Base-by-base conservation (phyloP, 2,888 invertebrate genomes). In the Agapetus fuscipes region DNA sequence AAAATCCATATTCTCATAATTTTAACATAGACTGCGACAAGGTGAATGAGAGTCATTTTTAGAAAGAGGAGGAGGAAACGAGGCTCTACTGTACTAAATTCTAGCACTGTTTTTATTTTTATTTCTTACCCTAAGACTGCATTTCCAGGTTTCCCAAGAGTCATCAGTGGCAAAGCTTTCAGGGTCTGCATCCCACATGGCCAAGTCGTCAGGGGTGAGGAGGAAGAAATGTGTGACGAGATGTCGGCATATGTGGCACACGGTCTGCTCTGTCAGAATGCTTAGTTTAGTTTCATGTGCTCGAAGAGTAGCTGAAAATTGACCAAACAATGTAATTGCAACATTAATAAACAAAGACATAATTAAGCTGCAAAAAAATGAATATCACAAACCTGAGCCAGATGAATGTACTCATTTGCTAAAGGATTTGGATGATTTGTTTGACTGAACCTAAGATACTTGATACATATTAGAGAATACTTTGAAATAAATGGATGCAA, bases 131-230 rank as follows among this genome's bases (percentile, higher is more conserved):
- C 87, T 76, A 45, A 93, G 68, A 54, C 83, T 88, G 57, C 90
- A 95, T 57, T 90, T 93, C 87, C 90, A 93, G n/a, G 85, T 83
- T 58, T 94, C 93, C 1, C 90, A 90, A 9, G 81, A 78, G 59
- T 91, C 90, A 53, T 89, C 89, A 28, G 81, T 80, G 55, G 87
- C 85, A 60, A 88, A 94, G 49, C 80, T 81, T 64, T 95, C 95
- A 0, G 94, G 91, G 61, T 93, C 89, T 1, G 80, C 76, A 54
- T 88, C 85, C 95, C 94, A 95, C 39, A 80, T 66, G 34, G 83
- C 81, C 36, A 95, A 64, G 60, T 95, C 94, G 30, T 84, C 79
- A 40, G 78, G 74, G 2, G 85, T 88, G 20, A 95, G 66, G 30
- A 88, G 68, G 58, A 95, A 89, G 63, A 94, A 94, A 53, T 87